Conservation (phyloP, 2,888 invertebrate genomes). For the Thecocarcelia acutangulata region DNA sequence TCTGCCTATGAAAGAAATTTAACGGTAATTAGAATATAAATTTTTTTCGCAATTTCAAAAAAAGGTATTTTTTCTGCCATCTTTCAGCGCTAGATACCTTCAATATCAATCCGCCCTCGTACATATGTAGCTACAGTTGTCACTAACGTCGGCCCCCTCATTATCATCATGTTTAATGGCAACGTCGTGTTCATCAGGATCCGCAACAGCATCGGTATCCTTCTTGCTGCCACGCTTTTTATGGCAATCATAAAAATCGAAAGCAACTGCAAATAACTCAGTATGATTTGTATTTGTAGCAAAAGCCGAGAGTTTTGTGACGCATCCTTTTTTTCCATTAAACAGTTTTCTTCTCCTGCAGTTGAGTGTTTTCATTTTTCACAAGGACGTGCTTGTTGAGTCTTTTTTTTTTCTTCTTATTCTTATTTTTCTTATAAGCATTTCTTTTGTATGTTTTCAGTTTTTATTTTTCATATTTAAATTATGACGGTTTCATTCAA, state of each 20-base stretch:
- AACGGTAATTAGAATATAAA: too few species aligned
- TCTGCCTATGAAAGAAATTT: too few species aligned
- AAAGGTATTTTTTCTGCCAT: too few species aligned
- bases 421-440: neutral
- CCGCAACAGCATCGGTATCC: conserved; percentile 5
- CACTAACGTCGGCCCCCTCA: neutral
- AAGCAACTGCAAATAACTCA: conserved; percentile 22
- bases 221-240: neutral
- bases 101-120: too few species aligned
- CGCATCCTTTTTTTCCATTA: conserved; percentile 40
- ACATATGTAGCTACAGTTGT: neutral
- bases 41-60: too few species aligned
- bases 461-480: conserved; percentile 27
- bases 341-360: conserved; percentile 56
- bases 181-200: conserved; percentile 2
- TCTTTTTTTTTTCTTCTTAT: conserved; percentile 21
- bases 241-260: conserved; percentile 30
- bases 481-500: conserved; percentile 44
- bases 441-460: conserved; percentile 17
- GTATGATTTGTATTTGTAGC: conserved; percentile 27
- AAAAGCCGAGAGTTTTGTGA: conserved; percentile 19
- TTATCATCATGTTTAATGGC: conserved; percentile 31
- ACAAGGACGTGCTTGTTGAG: conserved; percentile 57
- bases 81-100: too few species aligned
- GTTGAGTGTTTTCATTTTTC: conserved; percentile 54